These are phyloP conservation scores for Microcebus tavaratra DNA, from an alignment of 2,113 vertebrate genomes.

Conservation along the genomic window DNA sequence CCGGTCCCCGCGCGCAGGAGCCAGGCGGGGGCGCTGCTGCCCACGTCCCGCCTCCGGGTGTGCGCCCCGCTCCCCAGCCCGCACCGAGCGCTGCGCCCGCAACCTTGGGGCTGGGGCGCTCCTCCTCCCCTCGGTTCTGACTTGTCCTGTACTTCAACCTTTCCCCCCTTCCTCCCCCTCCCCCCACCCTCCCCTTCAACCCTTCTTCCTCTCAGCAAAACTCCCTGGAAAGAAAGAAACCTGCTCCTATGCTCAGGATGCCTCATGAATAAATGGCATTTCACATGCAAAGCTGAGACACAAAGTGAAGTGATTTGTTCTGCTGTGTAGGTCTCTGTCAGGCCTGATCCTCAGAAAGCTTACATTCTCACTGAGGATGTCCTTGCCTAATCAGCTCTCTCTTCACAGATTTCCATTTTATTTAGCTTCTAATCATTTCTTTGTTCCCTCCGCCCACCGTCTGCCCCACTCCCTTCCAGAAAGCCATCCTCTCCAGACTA, in stretches of 20 bases:
- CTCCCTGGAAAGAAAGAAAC: neutral
- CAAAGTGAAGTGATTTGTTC: neutral
- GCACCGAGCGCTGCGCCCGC: neutral
- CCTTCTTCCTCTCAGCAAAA: neutral
- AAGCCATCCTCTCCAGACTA: neutral
- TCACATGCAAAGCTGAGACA: neutral
- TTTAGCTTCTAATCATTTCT: neutral
- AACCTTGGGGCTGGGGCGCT: neutral
- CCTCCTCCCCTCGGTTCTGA: neutral
- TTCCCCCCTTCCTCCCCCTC: accelerated
- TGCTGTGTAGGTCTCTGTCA: accelerated
- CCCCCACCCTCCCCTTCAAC: no score
- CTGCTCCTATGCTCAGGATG: neutral
- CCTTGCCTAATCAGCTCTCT: neutral
- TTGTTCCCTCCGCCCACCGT: neutral
- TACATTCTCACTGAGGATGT: neutral
- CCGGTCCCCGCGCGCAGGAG: neutral
- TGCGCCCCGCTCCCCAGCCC: neutral
- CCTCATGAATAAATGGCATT: neutral
- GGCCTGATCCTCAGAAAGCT: neutral
- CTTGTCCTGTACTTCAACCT: neutral
- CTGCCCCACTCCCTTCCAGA: no score
- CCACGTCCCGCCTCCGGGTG: neutral
- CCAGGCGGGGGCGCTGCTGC: conserved; percentile 60
- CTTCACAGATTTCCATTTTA: neutral